Evolutionary conservation across 2,113 vertebrate species (phyloP).

Genomic region (Pristiophorus japonicus): DNA sequence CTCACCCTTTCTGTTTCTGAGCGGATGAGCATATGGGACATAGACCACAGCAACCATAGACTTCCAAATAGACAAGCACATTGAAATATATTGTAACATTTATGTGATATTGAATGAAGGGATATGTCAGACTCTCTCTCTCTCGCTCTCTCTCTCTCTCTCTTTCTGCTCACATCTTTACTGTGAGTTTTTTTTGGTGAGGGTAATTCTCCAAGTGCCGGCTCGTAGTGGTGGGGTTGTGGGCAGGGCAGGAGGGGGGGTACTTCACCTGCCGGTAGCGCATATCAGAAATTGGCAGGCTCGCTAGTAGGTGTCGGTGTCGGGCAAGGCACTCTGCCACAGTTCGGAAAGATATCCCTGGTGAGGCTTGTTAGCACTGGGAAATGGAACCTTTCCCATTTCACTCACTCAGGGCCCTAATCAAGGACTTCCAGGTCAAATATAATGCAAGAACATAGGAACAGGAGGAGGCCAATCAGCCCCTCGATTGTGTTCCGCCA

Average conservation of each 20-base stretch:
- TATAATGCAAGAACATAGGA: background rate
- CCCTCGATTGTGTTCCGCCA: background rate
- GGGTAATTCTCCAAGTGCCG: too few relatives aligned
- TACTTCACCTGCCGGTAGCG: too few relatives aligned
- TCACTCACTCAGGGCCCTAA: too few relatives aligned
- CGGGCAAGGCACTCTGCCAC: too few relatives aligned
- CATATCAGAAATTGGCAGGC: too few relatives aligned
- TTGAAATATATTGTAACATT: background rate
- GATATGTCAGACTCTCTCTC: background rate
- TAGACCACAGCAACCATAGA: background rate
- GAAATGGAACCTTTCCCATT: too few relatives aligned
- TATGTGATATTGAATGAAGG: background rate
- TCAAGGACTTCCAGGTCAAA: too few relatives aligned
- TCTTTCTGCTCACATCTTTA: background rate
- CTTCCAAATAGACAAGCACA: background rate
- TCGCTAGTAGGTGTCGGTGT: too few relatives aligned
- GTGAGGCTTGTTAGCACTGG: too few relatives aligned
- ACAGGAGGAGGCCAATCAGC: background rate
- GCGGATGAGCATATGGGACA: background rate
- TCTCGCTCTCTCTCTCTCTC: background rate
- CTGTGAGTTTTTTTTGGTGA: background rate
- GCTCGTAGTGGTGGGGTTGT: too few relatives aligned
- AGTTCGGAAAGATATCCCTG: too few relatives aligned
- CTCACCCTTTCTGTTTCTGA: background rate
- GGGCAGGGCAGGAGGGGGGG: too few relatives aligned